Evolutionary conservation across 2,888 invertebrate species (phyloP).

Genomic region (Netelia virgata): DNA sequence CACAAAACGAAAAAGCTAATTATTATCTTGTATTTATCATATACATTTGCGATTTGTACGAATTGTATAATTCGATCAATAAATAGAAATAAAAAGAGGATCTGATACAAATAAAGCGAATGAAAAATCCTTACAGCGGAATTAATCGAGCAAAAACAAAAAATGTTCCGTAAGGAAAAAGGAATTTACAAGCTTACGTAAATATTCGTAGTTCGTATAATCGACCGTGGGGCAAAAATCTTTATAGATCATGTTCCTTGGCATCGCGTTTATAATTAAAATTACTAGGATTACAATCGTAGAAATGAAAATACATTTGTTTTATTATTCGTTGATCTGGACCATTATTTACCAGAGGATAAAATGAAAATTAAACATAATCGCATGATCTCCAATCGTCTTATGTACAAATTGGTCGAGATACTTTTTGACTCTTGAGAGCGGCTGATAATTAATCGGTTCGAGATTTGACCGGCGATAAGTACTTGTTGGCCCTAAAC

Average conservation of each 20-base stretch:
- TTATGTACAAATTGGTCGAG: constrained; percentile 60
- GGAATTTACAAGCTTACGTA: background rate
- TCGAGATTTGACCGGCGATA: constrained; percentile 30
- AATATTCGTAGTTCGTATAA: background rate
- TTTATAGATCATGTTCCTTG: constrained; percentile 2
- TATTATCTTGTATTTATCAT: background rate
- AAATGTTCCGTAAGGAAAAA: background rate
- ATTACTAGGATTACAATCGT: constrained; percentile 36
- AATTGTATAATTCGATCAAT: constrained; percentile 9
- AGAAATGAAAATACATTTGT: constrained; percentile 65
- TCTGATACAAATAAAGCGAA: background rate
- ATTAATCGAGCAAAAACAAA: constrained; percentile 7
- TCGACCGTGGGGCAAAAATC: constrained; percentile 7
- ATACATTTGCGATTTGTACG: background rate
- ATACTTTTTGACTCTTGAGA: constrained; percentile 36
- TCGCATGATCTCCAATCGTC: constrained; percentile 33
- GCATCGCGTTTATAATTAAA: background rate
- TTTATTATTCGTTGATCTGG: constrained; percentile 12
- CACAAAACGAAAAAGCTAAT: constrained; percentile 13
- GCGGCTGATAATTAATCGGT: constrained; percentile 17
- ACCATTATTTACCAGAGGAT: background rate
- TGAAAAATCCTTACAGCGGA: background rate
- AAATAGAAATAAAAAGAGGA: constrained; percentile 12
- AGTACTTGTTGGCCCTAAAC: constrained; percentile 58
- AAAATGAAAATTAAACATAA: background rate